Percentiles rank a stretch among this genome's conserved stretches.
phyloP scores from a whole-genome alignment of 1,140 invertebrate genomes.

The Ptiloglossa arizonensis region DNA sequence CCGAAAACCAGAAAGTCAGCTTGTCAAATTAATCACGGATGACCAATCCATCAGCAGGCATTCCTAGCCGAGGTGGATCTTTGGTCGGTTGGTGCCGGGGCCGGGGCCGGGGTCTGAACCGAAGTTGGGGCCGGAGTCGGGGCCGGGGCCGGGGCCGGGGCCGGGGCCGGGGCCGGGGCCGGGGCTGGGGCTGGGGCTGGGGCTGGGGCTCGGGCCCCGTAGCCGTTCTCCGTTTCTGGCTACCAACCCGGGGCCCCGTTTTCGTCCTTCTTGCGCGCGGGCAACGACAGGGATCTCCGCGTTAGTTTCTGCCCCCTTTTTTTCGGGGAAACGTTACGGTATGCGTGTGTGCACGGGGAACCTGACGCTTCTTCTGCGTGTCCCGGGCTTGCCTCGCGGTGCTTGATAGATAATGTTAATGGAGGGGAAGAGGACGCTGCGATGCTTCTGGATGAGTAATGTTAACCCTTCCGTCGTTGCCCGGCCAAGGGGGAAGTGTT shows the following conservation, averaged over 20 bases:
- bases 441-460: slow-evolving; percentile 36
- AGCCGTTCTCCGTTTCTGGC: slow-evolving; percentile 20
- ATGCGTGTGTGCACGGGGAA: slow-evolving; percentile 30
- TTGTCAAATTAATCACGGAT: slow-evolving; percentile 83
- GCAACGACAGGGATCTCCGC: slow-evolving; percentile 34
- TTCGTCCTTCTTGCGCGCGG: slow-evolving; percentile 7
- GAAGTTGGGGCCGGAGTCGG: too few relatives aligned
- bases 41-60: slow-evolving; percentile 82
- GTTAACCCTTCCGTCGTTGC: slow-evolving; percentile 8
- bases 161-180: too few relatives aligned
- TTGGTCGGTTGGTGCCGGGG: slow-evolving; percentile 33
- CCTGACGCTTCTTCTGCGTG: slow-evolving; percentile 44
- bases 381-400: background rate
- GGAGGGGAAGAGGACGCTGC: slow-evolving; percentile 20
- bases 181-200: too few relatives aligned
- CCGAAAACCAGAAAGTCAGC: slow-evolving; percentile 82
- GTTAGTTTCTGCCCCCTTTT: slow-evolving; percentile 41
- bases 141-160: too few relatives aligned
- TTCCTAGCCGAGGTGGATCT: slow-evolving; percentile 76
- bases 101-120: too few relatives aligned
- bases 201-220: too few relatives aligned
- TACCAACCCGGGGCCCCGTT: slow-evolving; percentile 20
- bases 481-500: background rate
- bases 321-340: slow-evolving; percentile 44
- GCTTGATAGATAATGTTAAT: slow-evolving; percentile 49